phyloP scores from a whole-genome alignment of 2,888 invertebrate species.

The Apomyelois bistriatella region DNA sequence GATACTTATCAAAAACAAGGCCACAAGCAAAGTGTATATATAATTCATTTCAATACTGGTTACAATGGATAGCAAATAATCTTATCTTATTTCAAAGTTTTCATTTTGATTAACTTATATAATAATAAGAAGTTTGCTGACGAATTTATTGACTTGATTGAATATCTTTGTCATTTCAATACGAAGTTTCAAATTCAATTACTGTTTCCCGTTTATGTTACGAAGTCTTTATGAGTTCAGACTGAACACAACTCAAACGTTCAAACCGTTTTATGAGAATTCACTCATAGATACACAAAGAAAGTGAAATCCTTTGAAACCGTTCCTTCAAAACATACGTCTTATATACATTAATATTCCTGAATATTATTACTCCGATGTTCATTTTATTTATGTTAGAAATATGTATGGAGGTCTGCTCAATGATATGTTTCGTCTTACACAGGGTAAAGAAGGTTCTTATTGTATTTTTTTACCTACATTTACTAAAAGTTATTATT shows the following conservation, averaged over 20 bases:
- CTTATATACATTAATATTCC: conserved; percentile 10
- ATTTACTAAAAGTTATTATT: too few relatives aligned
- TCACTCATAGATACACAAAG: conserved; percentile 37
- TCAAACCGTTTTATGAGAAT: background rate
- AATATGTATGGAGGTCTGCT: background rate
- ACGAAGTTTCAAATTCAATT: conserved; percentile 16
- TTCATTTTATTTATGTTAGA: conserved; percentile 3
- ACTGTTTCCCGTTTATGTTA: conserved; percentile 21
- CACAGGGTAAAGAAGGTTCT: background rate
- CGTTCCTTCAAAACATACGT: conserved; percentile 33
- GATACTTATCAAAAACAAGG: too few relatives aligned
- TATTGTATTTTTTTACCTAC: background rate
- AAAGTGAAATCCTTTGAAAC: conserved; percentile 50
- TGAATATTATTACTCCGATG: conserved; percentile 5
- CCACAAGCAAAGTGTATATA: too few relatives aligned
- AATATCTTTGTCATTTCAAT: conserved; percentile 18
- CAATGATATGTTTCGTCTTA: background rate
- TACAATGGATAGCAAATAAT: too few relatives aligned
- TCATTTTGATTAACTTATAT: background rate
- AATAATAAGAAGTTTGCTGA: conserved; percentile 17
- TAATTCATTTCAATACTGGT: too few relatives aligned
- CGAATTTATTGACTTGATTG: conserved; percentile 20
- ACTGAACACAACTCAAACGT: too few relatives aligned
- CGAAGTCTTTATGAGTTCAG: conserved; percentile 38
- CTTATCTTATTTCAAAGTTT: background rate